phyloP scores from a whole-genome alignment of 2,888 invertebrate species.

The Drosophila basisetae region DNA sequence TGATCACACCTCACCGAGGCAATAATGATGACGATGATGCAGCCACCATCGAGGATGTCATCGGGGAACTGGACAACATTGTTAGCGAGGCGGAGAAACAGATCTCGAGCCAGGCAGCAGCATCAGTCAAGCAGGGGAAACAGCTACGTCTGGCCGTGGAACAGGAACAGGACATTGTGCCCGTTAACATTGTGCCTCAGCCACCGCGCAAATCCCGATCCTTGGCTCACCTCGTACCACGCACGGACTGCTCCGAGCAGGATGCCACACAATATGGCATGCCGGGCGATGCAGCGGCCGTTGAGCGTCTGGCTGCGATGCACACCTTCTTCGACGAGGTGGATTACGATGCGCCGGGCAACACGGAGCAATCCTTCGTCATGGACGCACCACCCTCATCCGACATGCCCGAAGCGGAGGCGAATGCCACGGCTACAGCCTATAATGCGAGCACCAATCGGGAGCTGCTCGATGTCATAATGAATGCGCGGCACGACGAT shows the following conservation, averaged over 20 bases:
- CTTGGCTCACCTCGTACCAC: constrained; percentile 89
- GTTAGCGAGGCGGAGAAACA: constrained; percentile 93
- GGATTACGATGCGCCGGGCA: constrained; percentile 74
- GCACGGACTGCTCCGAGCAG: constrained; percentile 85
- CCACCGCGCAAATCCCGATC: constrained; percentile 92
- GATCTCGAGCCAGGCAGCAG: constrained; percentile 69
- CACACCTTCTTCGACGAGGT: constrained; percentile 83
- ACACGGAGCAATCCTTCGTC: constrained; percentile 69
- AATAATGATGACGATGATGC: constrained; percentile 86
- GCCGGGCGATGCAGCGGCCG: constrained; percentile 66
- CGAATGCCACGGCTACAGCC: constrained; percentile 67
- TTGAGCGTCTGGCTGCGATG: constrained; percentile 77
- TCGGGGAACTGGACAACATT: constrained; percentile 93
- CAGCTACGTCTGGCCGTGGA: constrained; percentile 44
- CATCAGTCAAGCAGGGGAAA: constrained; percentile 67
- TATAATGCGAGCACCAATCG: constrained; percentile 86
- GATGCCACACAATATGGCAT: constrained; percentile 85
- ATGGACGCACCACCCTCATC: constrained; percentile 66
- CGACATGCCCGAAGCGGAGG: constrained; percentile 78
- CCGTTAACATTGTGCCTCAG: constrained; percentile 91
- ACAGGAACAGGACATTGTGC: constrained; percentile 90
- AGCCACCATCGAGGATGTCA: constrained; percentile 94
- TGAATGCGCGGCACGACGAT: constrained; percentile 86
- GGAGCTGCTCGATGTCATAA: constrained; percentile 87
- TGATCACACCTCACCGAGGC: constrained; percentile 3